phyloP scores from a whole-genome alignment of 2,797 vertebrate species.

The Lagorchestes hirsutus region DNA sequence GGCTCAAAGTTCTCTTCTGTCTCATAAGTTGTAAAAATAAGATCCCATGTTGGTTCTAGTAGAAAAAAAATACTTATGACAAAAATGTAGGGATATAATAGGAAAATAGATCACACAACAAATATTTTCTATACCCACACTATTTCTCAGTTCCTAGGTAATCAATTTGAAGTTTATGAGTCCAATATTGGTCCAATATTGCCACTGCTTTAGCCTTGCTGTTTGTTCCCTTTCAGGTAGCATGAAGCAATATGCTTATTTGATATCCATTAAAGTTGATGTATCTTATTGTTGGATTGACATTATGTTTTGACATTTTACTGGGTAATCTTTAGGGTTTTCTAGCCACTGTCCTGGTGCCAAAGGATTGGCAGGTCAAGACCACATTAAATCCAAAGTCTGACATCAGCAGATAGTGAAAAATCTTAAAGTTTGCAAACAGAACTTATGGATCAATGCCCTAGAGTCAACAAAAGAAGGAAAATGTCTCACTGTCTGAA shows the following conservation, averaged over 20 bases:
- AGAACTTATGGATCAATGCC: not conserved
- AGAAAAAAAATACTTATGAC: not conserved
- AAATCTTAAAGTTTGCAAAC: not conserved
- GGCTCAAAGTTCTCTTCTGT: not conserved
- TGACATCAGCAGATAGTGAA: not conserved
- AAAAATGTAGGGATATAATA: not conserved
- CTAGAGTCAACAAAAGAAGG: not conserved
- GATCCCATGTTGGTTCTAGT: not conserved
- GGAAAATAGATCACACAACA: not conserved
- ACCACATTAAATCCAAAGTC: not conserved
- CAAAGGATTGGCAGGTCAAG: not conserved
- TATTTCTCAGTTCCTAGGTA: not conserved
- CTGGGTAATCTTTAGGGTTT: not conserved
- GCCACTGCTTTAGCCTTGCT: not conserved
- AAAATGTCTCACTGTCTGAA: not conserved
- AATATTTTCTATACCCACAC: not conserved
- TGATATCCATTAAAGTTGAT: not conserved
- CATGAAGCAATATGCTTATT: not conserved
- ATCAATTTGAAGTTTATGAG: not conserved
- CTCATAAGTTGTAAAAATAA: not conserved
- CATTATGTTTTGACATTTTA: not conserved
- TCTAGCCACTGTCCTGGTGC: not conserved
- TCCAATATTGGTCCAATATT: not conserved
- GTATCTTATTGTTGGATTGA: not conserved
- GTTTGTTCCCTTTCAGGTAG: not conserved